phyloP scores from a whole-genome alignment of 2,113 vertebrate genomes.

The Typhlomys cinereus region DNA sequence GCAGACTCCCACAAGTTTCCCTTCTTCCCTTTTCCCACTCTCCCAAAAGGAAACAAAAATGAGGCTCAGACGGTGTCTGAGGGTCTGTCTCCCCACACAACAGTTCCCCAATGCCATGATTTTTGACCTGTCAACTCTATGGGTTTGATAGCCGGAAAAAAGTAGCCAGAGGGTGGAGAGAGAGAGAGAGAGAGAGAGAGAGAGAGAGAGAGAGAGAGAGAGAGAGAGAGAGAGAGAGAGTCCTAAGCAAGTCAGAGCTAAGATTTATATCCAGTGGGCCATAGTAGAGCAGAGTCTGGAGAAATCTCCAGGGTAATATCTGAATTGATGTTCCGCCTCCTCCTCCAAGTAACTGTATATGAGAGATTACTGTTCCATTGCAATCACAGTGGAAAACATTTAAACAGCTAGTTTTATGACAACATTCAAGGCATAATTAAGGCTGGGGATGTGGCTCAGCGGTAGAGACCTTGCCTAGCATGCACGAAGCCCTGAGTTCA shows the following conservation, averaged over 20 bases:
- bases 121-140: neutral
- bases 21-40: neutral
- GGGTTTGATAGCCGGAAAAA: neutral
- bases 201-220: too few species aligned
- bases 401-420: slow-evolving; percentile 7
- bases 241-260: neutral
- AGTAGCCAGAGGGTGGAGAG: neutral
- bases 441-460: neutral
- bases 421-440: neutral
- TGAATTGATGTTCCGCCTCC: neutral
- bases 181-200: too few species aligned
- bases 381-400: neutral
- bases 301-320: neutral
- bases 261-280: neutral
- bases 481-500: neutral
- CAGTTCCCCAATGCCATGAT: neutral
- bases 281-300: neutral
- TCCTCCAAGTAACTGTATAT: neutral
- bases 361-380: neutral
- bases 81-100: neutral
- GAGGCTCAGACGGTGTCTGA: neutral
- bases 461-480: neutral
- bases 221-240: too few species aligned
- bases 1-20: neutral
- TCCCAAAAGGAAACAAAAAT: neutral